Evolutionary conservation across 2,113 vertebrate species (phyloP).

Genomic region (Dascyllus trimaculatus): DNA sequence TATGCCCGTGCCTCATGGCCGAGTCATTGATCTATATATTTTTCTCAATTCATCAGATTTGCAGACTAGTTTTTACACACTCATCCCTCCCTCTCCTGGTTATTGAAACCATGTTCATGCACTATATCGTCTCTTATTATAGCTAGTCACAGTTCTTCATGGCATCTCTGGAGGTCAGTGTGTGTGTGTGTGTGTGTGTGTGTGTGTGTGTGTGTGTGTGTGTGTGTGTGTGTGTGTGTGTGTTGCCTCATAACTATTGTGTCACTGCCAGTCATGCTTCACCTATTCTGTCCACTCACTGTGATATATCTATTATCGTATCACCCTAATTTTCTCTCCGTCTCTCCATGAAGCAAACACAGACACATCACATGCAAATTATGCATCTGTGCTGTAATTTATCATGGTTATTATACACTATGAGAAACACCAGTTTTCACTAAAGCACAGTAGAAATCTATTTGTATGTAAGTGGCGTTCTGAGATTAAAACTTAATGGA

Average conservation of each 20-base stretch:
- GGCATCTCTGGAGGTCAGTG: conserved; percentile 20
- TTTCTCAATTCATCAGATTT: conserved; percentile 44
- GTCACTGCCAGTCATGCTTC: conserved; percentile 50
- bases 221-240: neutral
- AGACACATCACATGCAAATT: conserved; percentile 1
- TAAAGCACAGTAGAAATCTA: neutral
- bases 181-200: neutral
- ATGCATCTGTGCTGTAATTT: neutral
- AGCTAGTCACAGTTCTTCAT: conserved; percentile 2
- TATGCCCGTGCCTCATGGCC: conserved; percentile 12
- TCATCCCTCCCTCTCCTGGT: conserved; percentile 30
- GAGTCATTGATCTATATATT: conserved; percentile 46
- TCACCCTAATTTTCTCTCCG: conserved; percentile 8
- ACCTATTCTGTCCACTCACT: conserved; percentile 29
- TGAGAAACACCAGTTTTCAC: neutral
- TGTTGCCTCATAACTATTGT: conserved; percentile 27
- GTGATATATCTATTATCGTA: conserved; percentile 48
- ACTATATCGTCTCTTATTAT: conserved; percentile 11
- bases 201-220: neutral
- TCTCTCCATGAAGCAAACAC: conserved; percentile 3
- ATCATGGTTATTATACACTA: no score
- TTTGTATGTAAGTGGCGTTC: neutral
- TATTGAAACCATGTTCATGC: conserved; percentile 21
- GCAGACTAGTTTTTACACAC: conserved; percentile 34
- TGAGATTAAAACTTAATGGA: no score